Evolutionary conservation across 2,113 vertebrate genomes (phyloP).

Genomic region (Columba janthina): DNA sequence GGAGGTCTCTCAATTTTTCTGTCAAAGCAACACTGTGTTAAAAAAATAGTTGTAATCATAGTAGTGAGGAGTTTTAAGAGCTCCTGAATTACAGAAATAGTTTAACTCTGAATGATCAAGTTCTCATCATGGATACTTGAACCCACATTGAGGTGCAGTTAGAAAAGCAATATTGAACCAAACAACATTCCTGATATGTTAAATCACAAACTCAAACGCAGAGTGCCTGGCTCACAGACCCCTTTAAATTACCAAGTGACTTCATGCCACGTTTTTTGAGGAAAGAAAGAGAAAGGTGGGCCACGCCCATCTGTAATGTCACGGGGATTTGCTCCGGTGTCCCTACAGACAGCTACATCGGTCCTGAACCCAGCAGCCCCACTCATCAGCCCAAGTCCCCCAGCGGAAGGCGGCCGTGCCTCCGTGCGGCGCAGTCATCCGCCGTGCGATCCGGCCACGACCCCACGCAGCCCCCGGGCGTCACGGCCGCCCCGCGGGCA

Average conservation of each 20-base stretch:
- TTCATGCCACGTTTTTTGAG: background rate
- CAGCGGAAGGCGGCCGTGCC: background rate
- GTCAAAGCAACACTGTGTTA: background rate
- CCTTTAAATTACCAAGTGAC: background rate
- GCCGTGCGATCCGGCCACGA: background rate
- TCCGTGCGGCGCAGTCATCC: fast-evolving
- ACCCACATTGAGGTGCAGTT: background rate
- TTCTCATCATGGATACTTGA: background rate
- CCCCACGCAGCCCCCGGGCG: fast-evolving
- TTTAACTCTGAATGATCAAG: background rate
- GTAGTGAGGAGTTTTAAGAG: background rate
- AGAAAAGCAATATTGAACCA: background rate
- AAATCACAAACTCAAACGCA: background rate
- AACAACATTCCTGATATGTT: background rate
- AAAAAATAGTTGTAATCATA: background rate
- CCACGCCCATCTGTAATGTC: background rate
- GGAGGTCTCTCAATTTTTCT: background rate
- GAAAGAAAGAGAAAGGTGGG: background rate
- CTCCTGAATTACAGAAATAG: background rate
- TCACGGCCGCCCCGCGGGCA: background rate
- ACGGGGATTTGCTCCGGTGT: background rate
- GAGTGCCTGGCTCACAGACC: background rate
- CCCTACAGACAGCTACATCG: fast-evolving
- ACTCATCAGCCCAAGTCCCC: fast-evolving
- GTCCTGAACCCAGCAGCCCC: background rate